These are phyloP conservation scores for Montipora cactus DNA, from an alignment of 64 coral and sea anemone species.

Conservation along the genomic window DNA sequence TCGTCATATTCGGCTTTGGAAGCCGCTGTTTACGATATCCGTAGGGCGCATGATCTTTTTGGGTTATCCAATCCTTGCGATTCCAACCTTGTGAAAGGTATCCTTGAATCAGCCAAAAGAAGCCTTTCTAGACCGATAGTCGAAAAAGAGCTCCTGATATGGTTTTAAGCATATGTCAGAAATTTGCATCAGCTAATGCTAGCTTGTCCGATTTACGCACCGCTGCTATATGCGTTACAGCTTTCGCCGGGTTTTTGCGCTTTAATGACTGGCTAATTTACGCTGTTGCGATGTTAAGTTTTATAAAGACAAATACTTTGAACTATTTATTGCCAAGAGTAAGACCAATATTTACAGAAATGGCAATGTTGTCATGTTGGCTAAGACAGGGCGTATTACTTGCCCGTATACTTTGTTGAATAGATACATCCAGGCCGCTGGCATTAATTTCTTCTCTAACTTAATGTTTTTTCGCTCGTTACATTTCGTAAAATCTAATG, in stretches of 20 bases:
- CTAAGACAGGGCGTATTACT: slow-evolving; percentile 15
- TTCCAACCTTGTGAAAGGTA: slow-evolving; percentile 28
- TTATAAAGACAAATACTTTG: background rate
- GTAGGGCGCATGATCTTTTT: slow-evolving; percentile 19
- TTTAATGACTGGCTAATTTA: slow-evolving; percentile 20
- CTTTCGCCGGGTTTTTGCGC: slow-evolving; percentile 38
- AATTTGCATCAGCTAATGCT: background rate
- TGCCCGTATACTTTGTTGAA: slow-evolving; percentile 9
- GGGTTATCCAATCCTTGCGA: background rate
- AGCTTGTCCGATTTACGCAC: background rate
- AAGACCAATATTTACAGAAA: slow-evolving; percentile 8
- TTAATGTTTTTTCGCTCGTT: background rate
- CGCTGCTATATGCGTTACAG: background rate
- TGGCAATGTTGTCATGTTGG: slow-evolving; percentile 9
- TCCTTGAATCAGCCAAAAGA: slow-evolving; percentile 23
- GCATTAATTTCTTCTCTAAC: background rate
- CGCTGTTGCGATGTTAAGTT: background rate
- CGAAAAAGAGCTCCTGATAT: slow-evolving; percentile 49
- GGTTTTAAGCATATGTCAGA: background rate
- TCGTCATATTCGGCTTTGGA: slow-evolving; percentile 21
- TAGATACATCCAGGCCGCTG: background rate
- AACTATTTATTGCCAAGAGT: background rate
- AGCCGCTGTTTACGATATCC: slow-evolving; percentile 56
- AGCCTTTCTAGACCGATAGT: slow-evolving; percentile 18
- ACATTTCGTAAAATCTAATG: too few species aligned